Evolutionary conservation across 1,140 invertebrate genomes (phyloP).

Genomic region (Hormaphis cornu): DNA sequence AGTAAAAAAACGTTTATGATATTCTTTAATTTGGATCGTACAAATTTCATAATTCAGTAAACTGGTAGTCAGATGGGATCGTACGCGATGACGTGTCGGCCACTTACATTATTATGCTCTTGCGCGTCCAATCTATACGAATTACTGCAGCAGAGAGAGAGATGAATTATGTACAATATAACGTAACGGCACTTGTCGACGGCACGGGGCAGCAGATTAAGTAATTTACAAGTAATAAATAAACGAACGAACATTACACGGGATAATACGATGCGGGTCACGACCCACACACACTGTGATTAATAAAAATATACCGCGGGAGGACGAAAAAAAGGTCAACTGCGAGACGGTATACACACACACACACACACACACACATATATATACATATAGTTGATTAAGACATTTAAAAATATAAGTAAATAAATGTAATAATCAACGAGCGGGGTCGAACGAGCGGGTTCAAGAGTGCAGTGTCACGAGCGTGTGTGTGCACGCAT

Average conservation of each 20-base stretch:
- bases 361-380: too few species aligned
- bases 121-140: not conserved
- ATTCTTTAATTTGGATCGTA: too few species aligned
- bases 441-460: not conserved
- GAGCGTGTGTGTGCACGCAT: too few species aligned
- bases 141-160: not conserved
- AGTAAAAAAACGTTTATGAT: too few species aligned
- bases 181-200: slow-evolving; percentile 13
- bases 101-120: too few species aligned
- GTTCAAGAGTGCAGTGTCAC: not conserved
- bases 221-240: slow-evolving; percentile 28
- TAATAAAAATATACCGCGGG: not conserved
- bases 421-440: too few species aligned
- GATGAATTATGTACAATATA: too few species aligned
- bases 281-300: slow-evolving; percentile 24
- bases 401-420: slow-evolving; percentile 27
- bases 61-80: too few species aligned
- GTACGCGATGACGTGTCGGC: too few species aligned
- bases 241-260: not conserved
- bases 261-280: slow-evolving; percentile 18
- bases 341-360: too few species aligned
- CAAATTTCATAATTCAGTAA: too few species aligned
- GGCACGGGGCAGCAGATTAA: not conserved
- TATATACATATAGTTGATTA: slow-evolving; percentile 13
- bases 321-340: slow-evolving; percentile 6